Base-by-base conservation (phyloP, 1,140 invertebrate species). In the Ctenoplectra terminalis region DNA sequence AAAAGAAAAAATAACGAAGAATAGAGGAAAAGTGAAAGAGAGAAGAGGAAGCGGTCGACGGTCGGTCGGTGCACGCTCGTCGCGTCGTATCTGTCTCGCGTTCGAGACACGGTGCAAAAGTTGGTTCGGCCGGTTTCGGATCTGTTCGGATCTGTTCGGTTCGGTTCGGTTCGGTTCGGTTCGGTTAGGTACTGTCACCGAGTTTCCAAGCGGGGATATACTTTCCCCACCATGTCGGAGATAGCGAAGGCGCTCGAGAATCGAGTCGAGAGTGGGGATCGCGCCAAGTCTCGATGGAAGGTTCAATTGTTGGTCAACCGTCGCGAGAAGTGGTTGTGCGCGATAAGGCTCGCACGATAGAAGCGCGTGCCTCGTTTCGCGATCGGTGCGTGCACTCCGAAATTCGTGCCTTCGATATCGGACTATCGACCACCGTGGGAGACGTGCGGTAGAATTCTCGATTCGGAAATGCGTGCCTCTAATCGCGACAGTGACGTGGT, bases 261-360 rank as follows among this genome's bases (percentile, higher is more conserved):
- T 1, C 11, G 46, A n/a, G n/a, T n/a, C 37, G 77, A 63, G 67
- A 61, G 52, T 67, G 61, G 76, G 85, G 82, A 76, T 69, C 61
- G 52, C 66, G n/a, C 46, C 4, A 54, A 72, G 71, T 61, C 43
- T 74, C 83, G 76, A 76, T 61, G 75, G 82, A 73, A 82, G 84
- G 86, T 85, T 89, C 91, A 92, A 90, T 92, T 90, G 90, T 91
- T 81, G 81, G 86, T 87, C 82, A 87, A 87, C 83, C 84, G 87
- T 91, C 86, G 86, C 79, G 74, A 79, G 67, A 85, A 85, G 71
- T 85, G 88, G 88, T 88, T 78, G 89, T 73, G 82, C 61, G 87
- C 63, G 76, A 31, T 77, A 58, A 71, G 54, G 31, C 40, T 76
- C 81, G 76, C 82, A 74, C 52, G 34, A 82, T 50, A 67, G 60